Conservation (phyloP, 2,888 invertebrate species). For the Apamea monoglypha region DNA sequence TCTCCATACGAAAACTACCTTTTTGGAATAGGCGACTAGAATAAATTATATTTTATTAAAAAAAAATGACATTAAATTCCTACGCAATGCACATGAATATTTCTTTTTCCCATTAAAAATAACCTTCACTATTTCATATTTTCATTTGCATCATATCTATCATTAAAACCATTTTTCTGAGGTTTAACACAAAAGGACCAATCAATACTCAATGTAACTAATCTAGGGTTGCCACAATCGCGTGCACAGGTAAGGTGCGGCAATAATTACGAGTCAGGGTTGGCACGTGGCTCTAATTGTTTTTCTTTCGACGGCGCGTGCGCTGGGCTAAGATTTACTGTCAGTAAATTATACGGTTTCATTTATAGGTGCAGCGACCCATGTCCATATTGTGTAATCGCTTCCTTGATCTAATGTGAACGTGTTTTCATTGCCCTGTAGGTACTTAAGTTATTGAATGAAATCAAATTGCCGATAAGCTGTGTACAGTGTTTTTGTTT, state of each 20-base stretch:
- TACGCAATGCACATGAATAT: too few species aligned
- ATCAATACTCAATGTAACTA: constrained; percentile 19
- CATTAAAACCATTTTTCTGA: background rate
- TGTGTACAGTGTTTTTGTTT: background rate
- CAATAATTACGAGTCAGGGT: constrained; percentile 74
- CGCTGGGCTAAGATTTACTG: constrained; percentile 76
- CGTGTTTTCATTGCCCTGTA: constrained; percentile 7
- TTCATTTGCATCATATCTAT: background rate
- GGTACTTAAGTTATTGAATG: background rate
- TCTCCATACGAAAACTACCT: too few species aligned
- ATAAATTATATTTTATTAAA: too few species aligned
- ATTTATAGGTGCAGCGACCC: constrained; percentile 72
- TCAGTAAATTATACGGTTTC: constrained; percentile 79
- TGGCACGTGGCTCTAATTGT: constrained; percentile 86
- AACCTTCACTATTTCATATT: background rate
- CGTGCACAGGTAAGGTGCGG: constrained; percentile 74
- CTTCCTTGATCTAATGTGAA: constrained; percentile 37
- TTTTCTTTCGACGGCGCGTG: constrained; percentile 72
- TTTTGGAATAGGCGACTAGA: too few species aligned
- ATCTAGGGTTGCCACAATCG: constrained; percentile 59
- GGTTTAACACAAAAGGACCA: constrained; percentile 9
- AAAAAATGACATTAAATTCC: too few species aligned
- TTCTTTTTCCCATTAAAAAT: too few species aligned
- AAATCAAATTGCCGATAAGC: background rate
- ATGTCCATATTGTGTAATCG: constrained; percentile 43